Percentiles rank a stretch among this genome's conserved stretches.
Evolutionary conservation across 2,797 vertebrate species (phyloP).

Genomic region (Sarcophilus harrisii): DNA sequence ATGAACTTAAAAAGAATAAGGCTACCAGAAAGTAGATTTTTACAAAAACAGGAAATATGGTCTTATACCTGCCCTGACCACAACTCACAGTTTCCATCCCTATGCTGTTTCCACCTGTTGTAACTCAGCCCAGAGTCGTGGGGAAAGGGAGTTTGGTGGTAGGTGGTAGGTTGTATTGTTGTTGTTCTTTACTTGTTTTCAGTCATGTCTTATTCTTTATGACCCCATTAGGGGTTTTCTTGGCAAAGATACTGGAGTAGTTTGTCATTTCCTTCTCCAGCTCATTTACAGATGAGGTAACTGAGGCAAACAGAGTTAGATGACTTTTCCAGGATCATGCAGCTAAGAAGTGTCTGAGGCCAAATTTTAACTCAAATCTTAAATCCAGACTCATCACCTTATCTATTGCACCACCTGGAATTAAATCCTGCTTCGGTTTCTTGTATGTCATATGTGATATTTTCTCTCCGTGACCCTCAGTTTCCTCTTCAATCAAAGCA

Average conservation of each 20-base stretch:
- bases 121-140: neutral
- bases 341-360: neutral
- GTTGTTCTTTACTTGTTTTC: neutral
- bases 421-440: neutral
- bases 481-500: neutral
- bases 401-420: neutral
- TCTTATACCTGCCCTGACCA: neutral
- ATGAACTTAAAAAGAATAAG: neutral
- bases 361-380: neutral
- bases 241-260: neutral
- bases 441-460: neutral
- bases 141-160: neutral
- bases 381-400: neutral
- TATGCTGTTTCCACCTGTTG: neutral
- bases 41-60: neutral
- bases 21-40: neutral
- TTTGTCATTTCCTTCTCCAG: neutral
- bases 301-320: neutral
- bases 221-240: neutral
- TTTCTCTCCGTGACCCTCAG: neutral
- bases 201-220: neutral
- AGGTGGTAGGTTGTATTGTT: no score
- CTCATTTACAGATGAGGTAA: conserved; percentile 14
- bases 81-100: neutral
- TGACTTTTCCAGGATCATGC: neutral